A percentile compares a stretch with the other conserved stretches of the same genome.
phyloP scores from a whole-genome alignment of 2,113 vertebrate species.

The Tragelaphus scriptus region DNA sequence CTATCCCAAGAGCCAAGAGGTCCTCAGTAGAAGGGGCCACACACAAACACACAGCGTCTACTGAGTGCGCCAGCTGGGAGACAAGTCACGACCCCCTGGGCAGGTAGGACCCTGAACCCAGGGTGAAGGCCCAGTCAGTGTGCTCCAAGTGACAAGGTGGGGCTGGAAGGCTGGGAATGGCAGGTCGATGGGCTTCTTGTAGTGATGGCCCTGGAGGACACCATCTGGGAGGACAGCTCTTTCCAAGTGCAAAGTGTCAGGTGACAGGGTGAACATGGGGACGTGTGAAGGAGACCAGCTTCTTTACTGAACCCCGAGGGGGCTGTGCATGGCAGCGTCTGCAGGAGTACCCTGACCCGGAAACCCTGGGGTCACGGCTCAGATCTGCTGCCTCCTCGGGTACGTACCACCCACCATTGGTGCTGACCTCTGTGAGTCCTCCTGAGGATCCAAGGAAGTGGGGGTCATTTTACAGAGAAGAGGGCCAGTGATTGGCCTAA shows the following conservation, averaged over 20 bases:
- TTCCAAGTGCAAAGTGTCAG: fast-evolving
- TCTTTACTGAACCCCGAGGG: neutral
- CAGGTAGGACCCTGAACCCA: neutral
- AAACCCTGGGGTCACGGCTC: neutral
- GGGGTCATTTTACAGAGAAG: neutral
- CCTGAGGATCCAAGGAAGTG: neutral
- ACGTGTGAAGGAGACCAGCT: neutral
- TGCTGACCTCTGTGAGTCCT: neutral
- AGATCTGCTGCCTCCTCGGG: neutral
- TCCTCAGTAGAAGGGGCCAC: neutral
- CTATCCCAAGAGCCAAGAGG: neutral
- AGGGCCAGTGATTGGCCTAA: neutral
- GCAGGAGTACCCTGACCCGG: neutral
- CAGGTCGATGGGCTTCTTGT: too few species aligned
- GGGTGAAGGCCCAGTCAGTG: neutral
- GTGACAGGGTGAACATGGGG: neutral
- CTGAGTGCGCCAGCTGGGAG: neutral
- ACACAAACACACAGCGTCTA: fast-evolving
- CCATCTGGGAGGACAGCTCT: neutral
- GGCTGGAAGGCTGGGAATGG: neutral
- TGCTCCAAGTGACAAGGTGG: neutral
- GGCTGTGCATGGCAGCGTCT: neutral
- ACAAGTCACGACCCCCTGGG: neutral
- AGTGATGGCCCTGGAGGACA: fast-evolving
- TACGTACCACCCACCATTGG: fast-evolving